phyloP scores from a whole-genome alignment of 2,888 invertebrate species.

The Anarsia innoxiella region DNA sequence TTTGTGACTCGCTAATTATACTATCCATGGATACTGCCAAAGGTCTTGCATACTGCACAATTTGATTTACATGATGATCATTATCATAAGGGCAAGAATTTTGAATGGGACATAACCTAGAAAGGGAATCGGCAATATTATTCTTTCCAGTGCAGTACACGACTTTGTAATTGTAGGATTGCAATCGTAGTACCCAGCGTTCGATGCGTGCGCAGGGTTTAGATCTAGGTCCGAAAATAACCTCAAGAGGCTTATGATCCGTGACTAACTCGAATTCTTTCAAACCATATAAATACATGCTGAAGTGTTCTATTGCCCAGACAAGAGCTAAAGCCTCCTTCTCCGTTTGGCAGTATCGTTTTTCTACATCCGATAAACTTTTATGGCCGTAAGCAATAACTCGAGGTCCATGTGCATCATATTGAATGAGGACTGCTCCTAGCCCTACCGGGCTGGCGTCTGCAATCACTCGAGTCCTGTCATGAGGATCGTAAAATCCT shows the following conservation, averaged over 20 bases:
- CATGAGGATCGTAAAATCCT: constrained; percentile 15
- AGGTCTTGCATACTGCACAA: background rate
- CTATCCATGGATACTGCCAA: background rate
- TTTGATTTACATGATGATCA: background rate
- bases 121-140: constrained; percentile 28
- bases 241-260: constrained; percentile 21
- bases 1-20: background rate
- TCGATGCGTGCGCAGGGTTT: constrained; percentile 31
- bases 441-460: constrained; percentile 16
- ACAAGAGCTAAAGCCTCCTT: constrained; percentile 27
- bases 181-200: constrained; percentile 29
- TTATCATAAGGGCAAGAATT: background rate
- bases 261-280: constrained; percentile 26
- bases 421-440: constrained; percentile 16
- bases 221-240: constrained; percentile 22
- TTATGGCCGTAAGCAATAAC: constrained; percentile 27
- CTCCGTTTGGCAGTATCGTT: constrained; percentile 26
- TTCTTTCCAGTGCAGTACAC: constrained; percentile 25
- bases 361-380: constrained; percentile 22
- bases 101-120: constrained; percentile 12
- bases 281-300: constrained; percentile 15
- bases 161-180: constrained; percentile 26
- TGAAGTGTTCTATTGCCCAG: constrained; percentile 21
- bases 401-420: constrained; percentile 16
- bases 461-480: constrained; percentile 13